These are phyloP conservation scores for Cataglyphis hispanica DNA, from an alignment of 1,140 invertebrate species.

Conservation along the genomic window DNA sequence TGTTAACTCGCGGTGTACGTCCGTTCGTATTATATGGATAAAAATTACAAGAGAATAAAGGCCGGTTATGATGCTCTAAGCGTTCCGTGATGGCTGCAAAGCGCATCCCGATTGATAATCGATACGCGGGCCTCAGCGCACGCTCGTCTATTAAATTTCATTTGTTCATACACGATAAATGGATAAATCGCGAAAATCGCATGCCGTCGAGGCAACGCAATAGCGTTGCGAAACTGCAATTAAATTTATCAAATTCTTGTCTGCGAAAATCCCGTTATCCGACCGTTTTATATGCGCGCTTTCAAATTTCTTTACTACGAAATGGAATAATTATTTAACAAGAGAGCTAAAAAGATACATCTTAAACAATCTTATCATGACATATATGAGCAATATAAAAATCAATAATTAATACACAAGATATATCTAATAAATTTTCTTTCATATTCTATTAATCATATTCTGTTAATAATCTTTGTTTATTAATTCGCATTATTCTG, in stretches of 20 bases:
- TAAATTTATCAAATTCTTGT: slow-evolving; percentile 33
- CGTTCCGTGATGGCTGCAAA: slow-evolving; percentile 29
- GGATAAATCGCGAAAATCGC: slow-evolving; percentile 50
- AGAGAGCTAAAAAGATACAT: no score
- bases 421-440: neutral
- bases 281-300: neutral
- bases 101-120: slow-evolving; percentile 29
- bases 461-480: neutral
- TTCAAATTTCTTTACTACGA: neutral
- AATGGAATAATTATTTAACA: neutral
- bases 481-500: neutral
- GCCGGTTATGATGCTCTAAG: slow-evolving; percentile 7
- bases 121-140: slow-evolving; percentile 20
- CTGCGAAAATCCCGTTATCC: slow-evolving; percentile 8
- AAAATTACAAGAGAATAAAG: slow-evolving; percentile 47
- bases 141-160: slow-evolving; percentile 44
- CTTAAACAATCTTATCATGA: neutral
- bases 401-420: no score
- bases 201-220: slow-evolving; percentile 1
- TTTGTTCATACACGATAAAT: slow-evolving; percentile 48
- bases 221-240: slow-evolving; percentile 7
- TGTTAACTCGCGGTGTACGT: slow-evolving; percentile 50
- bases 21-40: slow-evolving; percentile 32
- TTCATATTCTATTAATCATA: neutral
- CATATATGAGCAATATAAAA: neutral